Conservation (phyloP, 2,888 invertebrate genomes). For the Embidobia sp. region DNA sequence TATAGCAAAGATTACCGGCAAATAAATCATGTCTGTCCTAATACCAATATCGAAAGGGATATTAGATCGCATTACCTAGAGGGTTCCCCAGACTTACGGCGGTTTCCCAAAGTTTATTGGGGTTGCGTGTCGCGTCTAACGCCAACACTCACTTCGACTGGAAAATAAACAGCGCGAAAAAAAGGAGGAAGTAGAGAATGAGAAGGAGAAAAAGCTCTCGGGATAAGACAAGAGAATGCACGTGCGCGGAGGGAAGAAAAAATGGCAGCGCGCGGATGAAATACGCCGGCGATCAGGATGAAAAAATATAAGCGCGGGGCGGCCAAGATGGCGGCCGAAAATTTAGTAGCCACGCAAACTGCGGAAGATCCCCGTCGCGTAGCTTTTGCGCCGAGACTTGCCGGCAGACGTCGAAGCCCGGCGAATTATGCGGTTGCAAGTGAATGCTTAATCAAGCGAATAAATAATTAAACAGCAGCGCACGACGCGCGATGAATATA, state of each 20-base stretch:
- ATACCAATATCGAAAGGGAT: conserved; percentile 19
- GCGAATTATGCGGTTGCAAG: conserved; percentile 65
- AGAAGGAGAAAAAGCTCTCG: background rate
- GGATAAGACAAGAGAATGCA: conserved; percentile 8
- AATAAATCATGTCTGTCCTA: conserved; percentile 31
- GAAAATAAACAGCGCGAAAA: conserved; percentile 22
- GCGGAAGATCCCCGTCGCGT: conserved; percentile 17
- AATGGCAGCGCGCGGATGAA: conserved; percentile 31
- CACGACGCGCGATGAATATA: conserved; percentile 71
- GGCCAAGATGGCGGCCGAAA: too few species aligned
- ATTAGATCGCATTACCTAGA: conserved; percentile 38
- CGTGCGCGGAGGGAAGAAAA: conserved; percentile 13
- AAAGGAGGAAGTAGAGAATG: background rate
- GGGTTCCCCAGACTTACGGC: conserved; percentile 5
- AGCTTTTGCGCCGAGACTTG: conserved; percentile 40
- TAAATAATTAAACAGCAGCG: conserved; percentile 76
- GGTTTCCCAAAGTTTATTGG: conserved; percentile 43
- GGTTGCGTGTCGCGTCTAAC: conserved; percentile 28
- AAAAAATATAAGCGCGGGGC: too few species aligned
- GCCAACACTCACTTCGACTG: conserved; percentile 10
- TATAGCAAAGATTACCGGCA: conserved; percentile 2
- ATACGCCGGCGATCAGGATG: conserved; percentile 39
- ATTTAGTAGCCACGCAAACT: conserved; percentile 27
- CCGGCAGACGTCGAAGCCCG: conserved; percentile 65
- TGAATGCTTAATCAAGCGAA: conserved; percentile 70